These are phyloP conservation scores for Alaudala cheleensis DNA, from an alignment of 2,113 vertebrate species.

Conservation along the genomic window DNA sequence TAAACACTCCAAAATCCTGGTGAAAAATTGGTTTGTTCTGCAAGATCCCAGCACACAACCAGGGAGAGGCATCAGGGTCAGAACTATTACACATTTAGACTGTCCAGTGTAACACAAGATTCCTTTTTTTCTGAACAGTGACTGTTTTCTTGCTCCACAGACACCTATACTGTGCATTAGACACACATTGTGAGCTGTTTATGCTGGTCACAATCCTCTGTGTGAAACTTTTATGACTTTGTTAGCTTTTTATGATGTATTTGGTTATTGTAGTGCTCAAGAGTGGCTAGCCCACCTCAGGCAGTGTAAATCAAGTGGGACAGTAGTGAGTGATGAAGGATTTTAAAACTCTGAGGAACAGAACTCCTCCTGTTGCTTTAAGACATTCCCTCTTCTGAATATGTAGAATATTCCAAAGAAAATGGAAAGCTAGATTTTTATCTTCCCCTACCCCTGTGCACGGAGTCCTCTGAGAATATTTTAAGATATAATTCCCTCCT, in stretches of 20 bases:
- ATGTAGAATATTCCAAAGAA: neutral
- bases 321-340: slow-evolving; percentile 47
- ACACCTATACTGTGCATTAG: neutral
- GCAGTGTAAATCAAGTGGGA: slow-evolving; percentile 15
- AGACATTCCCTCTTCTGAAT: neutral
- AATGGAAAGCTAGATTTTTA: neutral
- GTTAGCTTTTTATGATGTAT: slow-evolving; percentile 34
- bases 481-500: neutral
- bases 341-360: slow-evolving; percentile 18
- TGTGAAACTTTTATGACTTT: slow-evolving; percentile 28
- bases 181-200: neutral
- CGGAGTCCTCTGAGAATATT: neutral
- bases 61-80: neutral
- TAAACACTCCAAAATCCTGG: neutral
- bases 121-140: neutral
- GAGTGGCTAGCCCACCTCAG: neutral
- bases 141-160: slow-evolving; percentile 1
- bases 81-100: neutral
- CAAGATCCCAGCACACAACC: neutral
- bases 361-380: neutral
- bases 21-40: neutral
- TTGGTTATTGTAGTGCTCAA: neutral
- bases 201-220: slow-evolving; percentile 33
- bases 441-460: neutral
- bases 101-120: neutral